Conservation (phyloP, 1,140 invertebrate species). For the Lepidurus couesii region DNA sequence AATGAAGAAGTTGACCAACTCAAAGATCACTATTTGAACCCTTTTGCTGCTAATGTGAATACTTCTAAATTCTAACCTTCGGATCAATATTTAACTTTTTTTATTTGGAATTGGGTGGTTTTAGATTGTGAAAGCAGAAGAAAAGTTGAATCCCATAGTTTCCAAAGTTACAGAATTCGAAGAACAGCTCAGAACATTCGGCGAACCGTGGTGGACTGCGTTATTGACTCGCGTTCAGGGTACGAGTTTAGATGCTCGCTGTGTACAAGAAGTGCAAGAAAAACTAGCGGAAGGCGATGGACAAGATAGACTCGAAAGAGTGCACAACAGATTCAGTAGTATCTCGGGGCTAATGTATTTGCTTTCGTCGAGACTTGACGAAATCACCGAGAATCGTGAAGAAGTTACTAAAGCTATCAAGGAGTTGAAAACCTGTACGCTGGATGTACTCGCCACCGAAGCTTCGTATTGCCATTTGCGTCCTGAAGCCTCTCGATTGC, state of each 20-base stretch:
- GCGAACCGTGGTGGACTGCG: conserved; percentile 44
- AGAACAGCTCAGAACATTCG: conserved; percentile 32
- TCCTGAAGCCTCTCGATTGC: conserved; percentile 38
- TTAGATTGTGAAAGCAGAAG: not conserved
- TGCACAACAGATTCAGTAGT: conserved; percentile 42
- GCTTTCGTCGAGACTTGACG: conserved; percentile 46
- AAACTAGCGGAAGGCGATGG: conserved; percentile 43
- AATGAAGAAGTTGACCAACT: conserved; percentile 50
- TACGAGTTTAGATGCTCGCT: conserved; percentile 40
- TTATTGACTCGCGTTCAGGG: conserved; percentile 40
- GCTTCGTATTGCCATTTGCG: conserved; percentile 63
- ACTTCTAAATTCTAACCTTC: not conserved
- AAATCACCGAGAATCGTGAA: conserved; percentile 45
- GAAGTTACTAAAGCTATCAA: conserved; percentile 43
- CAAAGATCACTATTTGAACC: conserved; percentile 58
- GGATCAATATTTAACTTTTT: not conserved
- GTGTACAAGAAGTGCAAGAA: conserved; percentile 47
- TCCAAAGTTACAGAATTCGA: conserved; percentile 38
- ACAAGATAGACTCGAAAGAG: conserved; percentile 20
- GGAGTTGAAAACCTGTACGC: conserved; percentile 42
- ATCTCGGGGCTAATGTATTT: conserved; percentile 45
- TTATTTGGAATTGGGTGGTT: not conserved
- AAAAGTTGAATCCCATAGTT: conserved; percentile 33
- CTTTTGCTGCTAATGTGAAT: not conserved
- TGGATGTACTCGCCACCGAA: conserved; percentile 48